Evolutionary conservation across 2,113 vertebrate species (phyloP).

Genomic region (Ptilorrhoa leucosticta): DNA sequence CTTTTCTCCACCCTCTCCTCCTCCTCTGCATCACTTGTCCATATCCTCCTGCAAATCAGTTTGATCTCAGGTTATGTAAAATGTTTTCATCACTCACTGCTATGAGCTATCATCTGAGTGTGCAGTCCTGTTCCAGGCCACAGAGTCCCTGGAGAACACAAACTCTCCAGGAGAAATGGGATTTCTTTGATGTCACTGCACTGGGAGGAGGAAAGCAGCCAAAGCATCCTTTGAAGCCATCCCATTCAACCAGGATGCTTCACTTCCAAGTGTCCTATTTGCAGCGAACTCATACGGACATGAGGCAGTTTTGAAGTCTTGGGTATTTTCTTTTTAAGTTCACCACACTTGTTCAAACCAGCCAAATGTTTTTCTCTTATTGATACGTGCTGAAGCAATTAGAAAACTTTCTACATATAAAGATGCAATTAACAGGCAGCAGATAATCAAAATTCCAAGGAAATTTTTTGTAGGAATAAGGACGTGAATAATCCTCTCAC

Average conservation of each 20-base stretch:
- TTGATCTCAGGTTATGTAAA: constrained; percentile 10
- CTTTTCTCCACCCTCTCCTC: background rate
- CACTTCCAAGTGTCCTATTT: background rate
- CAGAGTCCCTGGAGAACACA: background rate
- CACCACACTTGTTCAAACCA: background rate
- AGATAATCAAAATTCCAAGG: background rate
- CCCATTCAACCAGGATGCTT: background rate
- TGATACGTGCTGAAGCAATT: background rate
- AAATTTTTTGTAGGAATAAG: background rate
- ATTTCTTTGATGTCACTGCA: constrained; percentile 27
- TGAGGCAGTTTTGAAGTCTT: background rate
- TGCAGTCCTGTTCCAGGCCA: background rate
- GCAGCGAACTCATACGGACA: background rate
- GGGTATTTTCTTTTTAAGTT: background rate
- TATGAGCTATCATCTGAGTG: background rate
- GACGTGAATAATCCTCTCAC: background rate
- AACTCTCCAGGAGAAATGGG: background rate
- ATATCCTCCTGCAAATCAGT: background rate
- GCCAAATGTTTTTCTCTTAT: background rate
- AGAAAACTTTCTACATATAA: background rate
- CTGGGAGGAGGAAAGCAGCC: background rate
- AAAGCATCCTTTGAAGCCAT: background rate
- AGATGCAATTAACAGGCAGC: background rate
- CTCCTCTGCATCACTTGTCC: background rate
- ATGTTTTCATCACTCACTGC: background rate